Percentiles rank a stretch among this genome's conserved stretches.
phyloP scores from a whole-genome alignment of 2,888 invertebrate species.

The Amphiduros pacificus region DNA sequence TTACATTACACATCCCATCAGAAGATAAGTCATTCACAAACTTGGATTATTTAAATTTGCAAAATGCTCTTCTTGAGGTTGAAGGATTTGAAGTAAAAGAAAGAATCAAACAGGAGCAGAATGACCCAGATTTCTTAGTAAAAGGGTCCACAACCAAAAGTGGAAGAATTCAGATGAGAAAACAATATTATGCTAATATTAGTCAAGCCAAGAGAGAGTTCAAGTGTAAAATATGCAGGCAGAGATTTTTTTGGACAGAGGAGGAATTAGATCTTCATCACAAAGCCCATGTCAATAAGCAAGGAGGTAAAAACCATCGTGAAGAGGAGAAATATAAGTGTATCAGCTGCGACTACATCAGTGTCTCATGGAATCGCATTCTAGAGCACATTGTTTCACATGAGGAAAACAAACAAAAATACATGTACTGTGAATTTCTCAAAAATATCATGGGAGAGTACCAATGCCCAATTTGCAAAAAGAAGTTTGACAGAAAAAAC shows the following conservation, averaged over 20 bases:
- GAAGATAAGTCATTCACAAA: no score
- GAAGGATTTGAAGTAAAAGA: no score
- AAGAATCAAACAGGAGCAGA: no score
- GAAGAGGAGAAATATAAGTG: slow-evolving; percentile 19
- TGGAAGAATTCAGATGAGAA: no score
- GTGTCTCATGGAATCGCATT: slow-evolving; percentile 15
- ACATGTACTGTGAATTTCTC: slow-evolving; percentile 4
- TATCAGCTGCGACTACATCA: slow-evolving; percentile 7
- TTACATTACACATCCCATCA: no score
- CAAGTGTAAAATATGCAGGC: slow-evolving; percentile 18
- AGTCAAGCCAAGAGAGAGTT: background rate
- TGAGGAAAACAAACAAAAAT: slow-evolving; percentile 1
- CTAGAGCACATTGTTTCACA: slow-evolving; percentile 24
- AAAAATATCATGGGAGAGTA: slow-evolving; percentile 23
- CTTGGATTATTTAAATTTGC: no score
- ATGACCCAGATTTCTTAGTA: no score
- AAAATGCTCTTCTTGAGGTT: no score
- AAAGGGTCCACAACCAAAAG: no score
- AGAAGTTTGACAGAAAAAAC: slow-evolving; percentile 22
- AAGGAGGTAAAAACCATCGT: background rate
- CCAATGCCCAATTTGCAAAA: slow-evolving; percentile 22
- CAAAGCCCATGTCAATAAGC: slow-evolving; percentile 10
- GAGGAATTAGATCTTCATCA: slow-evolving; percentile 23
- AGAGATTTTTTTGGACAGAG: slow-evolving; percentile 19
- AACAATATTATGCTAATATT: background rate